Conservation (phyloP, 2,113 vertebrate species). For the Chelonoidis abingdonii region DNA sequence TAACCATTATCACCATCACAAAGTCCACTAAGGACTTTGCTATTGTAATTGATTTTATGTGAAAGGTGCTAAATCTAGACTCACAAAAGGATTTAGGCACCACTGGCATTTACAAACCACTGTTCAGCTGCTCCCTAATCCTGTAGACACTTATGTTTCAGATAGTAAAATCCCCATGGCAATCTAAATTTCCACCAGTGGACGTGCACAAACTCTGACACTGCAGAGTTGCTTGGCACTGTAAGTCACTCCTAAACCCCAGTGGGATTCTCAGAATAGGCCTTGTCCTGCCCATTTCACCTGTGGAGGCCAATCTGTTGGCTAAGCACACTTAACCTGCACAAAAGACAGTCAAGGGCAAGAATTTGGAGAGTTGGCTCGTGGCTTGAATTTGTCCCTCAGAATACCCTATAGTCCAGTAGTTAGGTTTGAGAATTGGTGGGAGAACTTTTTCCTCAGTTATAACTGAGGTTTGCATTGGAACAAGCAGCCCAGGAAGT, state of each 20-base stretch:
- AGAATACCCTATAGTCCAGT: not conserved
- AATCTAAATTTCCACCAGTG: not conserved
- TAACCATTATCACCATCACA: rapidly evolving
- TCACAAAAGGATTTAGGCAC: not conserved
- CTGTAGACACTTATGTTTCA: not conserved
- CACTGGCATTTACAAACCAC: not conserved
- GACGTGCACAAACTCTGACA: not conserved
- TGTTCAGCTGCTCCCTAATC: not conserved
- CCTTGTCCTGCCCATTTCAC: not conserved
- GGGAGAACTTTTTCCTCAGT: not conserved
- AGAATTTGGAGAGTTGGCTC: not conserved
- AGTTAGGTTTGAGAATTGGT: not conserved
- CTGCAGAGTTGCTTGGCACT: not conserved
- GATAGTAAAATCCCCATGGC: not conserved
- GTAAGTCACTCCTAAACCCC: not conserved
- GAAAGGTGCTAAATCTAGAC: not conserved
- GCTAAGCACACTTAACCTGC: not conserved
- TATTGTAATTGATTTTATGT: not conserved
- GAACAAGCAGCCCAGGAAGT: not conserved
- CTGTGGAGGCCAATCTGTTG: not conserved
- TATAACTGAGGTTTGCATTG: not conserved
- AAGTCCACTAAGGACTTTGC: not conserved
- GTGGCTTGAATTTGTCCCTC: not conserved
- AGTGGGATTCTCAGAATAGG: not conserved
- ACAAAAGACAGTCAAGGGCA: not conserved